Evolutionary conservation across 30 jellyfish, hydroid and myxozoan species (phyloP).

Genomic region (Haliclystus octoradiatus): DNA sequence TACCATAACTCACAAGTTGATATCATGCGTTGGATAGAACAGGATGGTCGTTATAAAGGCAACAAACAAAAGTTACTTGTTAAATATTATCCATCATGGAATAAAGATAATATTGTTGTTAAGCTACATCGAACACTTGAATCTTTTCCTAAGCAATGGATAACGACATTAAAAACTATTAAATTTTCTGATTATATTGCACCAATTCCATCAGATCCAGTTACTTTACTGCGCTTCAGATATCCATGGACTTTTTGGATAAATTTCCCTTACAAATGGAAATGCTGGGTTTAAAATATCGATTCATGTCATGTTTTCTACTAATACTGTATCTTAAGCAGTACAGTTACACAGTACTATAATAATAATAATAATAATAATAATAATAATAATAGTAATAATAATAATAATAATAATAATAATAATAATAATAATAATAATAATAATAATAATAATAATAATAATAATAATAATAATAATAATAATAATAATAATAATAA

Average conservation of each 20-base stretch:
- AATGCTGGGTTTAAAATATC: slow-evolving; percentile 34
- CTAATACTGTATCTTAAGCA: no score
- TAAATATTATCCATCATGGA: slow-evolving; percentile 58
- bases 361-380: no score
- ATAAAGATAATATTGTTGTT: slow-evolving; percentile 38
- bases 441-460: neutral
- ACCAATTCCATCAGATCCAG: slow-evolving; percentile 25
- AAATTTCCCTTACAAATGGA: slow-evolving; percentile 69
- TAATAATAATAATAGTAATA: slow-evolving; percentile 1
- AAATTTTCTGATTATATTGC: slow-evolving; percentile 23
- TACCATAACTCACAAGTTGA: slow-evolving; percentile 34
- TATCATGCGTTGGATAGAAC: slow-evolving; percentile 57
- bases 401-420: neutral
- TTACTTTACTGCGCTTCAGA: slow-evolving; percentile 15
- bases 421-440: neutral
- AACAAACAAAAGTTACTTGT: slow-evolving; percentile 5
- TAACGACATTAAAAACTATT: slow-evolving; percentile 18
- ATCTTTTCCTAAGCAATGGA: slow-evolving; percentile 46
- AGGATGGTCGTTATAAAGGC: slow-evolving; percentile 5
- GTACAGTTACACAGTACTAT: no score
- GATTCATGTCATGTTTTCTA: no score
- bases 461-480: no score
- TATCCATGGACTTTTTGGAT: slow-evolving; percentile 30
- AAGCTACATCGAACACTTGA: slow-evolving; percentile 43
- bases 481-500: neutral